Evolutionary conservation across 2,888 invertebrate genomes (phyloP), one percentile per base, ranked within the genome.

Genomic region (Xanthorhoe designata): DNA sequence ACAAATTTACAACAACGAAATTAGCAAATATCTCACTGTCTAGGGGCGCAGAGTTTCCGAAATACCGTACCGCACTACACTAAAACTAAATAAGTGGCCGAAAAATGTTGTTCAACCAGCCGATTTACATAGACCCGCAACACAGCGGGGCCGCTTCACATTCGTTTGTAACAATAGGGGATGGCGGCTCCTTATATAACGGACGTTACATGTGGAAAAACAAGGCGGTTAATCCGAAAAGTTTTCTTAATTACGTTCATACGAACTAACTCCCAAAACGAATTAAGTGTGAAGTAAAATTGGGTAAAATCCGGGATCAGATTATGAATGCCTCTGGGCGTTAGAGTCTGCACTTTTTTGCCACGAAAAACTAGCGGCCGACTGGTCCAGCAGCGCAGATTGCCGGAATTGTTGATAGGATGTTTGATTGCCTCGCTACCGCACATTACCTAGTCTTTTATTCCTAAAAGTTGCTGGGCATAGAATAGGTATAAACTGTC

Each of bases 21-120:
- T 92, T 92, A 89, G 84, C 86, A 80, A 88, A 91, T 92, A 90
- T 87, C 89, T 92, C 92, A 90, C 87, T 87, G 90, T 88, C 90
- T 78, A 75, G 87, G 86, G 89, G 87, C 81, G 81, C 71, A 69
- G 80, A 83, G 85, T 86, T 85, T 81, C 84, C 85, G 81, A 83
- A 88, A 88, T 83, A 85, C 87, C 78, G 75, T 83, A 85, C 87
- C 78, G 75, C 79, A 79, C 86, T 84, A 85, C 57, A 86, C 88
- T 87, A 87, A 87, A 90, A 91, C 89, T 90, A 90, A 90, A 88
- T 89, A 88, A 88, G 88, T 90, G 89, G 85, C 81, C 88, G 89
- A 91, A 91, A 91, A 90, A 91, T 88, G 85, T 83, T 80, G 70
- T 72, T 78, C 71, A 73, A 75, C 75, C 76, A 70, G 71, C 90